Evolutionary conservation across 2,797 vertebrate species (phyloP), one percentile per base, ranked within the genome.

Genomic region (Molossus alvarezi): DNA sequence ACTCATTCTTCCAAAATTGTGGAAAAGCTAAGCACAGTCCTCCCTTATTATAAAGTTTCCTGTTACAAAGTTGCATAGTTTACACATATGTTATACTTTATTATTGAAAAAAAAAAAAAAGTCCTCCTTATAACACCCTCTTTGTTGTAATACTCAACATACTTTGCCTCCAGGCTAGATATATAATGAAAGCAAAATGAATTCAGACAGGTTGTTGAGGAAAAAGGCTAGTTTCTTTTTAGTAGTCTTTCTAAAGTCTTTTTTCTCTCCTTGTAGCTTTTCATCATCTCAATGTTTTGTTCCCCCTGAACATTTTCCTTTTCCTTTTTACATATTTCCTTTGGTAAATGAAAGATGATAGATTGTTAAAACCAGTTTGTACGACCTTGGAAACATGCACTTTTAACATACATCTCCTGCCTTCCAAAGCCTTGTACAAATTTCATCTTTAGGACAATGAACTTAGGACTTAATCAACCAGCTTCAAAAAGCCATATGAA

Each of bases 1-100:
- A 98, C 75, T 97, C 95, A 97, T 98, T 98, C 97, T 98, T 98
- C 97, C 96, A 98, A 98, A 98, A 98, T 96, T 98, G 98, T 97
- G 98, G 98, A 98, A 98, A 98, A 98, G 96, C 98, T 98, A 98
- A 98, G 97, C 93, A 97, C 93, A 97, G 96, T 96, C 97, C 96
- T 97, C 91, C 92, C 95, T 98, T 98, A 98, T 98, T 98, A 98
- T 96, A 97, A 98, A 97, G 97, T 98, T 98, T 98, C 98, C 98
- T 98, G 97, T 98, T 98, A 98, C 97, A 98, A 98, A 95, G 79
- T 84, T 97, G 90, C 97, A 98, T 81, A 94, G 97, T 97, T 98
- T 98, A 98, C 97, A 98, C 98, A 97, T 97, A 98, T 95, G 98
- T 94, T 98, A 98, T 96, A 97, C 97, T 98, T 98, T 97, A 98